Conservation (phyloP, 2,888 invertebrate genomes). For the Metalampra italica region DNA sequence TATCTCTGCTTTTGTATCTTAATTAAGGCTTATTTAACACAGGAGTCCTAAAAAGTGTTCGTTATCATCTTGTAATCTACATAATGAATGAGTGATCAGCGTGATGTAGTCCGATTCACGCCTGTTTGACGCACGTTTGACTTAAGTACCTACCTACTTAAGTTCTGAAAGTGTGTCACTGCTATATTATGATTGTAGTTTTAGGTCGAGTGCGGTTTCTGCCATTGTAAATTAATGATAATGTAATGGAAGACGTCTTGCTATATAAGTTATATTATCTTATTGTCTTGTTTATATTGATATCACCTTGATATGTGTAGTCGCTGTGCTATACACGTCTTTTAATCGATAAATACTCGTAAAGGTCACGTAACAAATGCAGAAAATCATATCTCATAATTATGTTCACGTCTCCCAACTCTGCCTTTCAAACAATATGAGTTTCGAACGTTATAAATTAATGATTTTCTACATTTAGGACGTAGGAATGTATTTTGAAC, state of each 20-base stretch:
- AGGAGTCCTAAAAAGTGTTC: slow-evolving; percentile 6
- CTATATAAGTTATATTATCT: slow-evolving; percentile 39
- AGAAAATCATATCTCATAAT: too few species aligned
- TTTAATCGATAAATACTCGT: slow-evolving; percentile 1
- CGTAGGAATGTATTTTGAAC: too few species aligned
- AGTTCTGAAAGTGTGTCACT: slow-evolving; percentile 20
- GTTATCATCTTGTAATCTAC: slow-evolving; percentile 16
- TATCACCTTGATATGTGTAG: slow-evolving; percentile 30
- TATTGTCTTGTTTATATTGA: slow-evolving; percentile 50
- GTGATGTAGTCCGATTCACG: slow-evolving; percentile 8
- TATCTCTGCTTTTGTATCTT: too few species aligned
- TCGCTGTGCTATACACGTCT: background rate
- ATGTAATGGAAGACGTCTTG: slow-evolving; percentile 43
- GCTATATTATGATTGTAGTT: slow-evolving; percentile 26
- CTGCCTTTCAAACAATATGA: too few species aligned
- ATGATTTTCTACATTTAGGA: too few species aligned
- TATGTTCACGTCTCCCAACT: too few species aligned
- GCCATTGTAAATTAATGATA: slow-evolving; percentile 53
- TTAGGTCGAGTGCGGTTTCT: slow-evolving; percentile 52
- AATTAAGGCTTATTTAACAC: background rate
- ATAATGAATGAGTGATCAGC: slow-evolving; percentile 15
- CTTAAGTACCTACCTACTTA: slow-evolving; percentile 9
- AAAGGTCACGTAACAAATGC: too few species aligned
- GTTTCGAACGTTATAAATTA: too few species aligned
- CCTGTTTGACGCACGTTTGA: slow-evolving; percentile 4